These are phyloP conservation scores for Dolomedes plantarius DNA, from an alignment of 2,888 invertebrate genomes.

Conservation along the genomic window DNA sequence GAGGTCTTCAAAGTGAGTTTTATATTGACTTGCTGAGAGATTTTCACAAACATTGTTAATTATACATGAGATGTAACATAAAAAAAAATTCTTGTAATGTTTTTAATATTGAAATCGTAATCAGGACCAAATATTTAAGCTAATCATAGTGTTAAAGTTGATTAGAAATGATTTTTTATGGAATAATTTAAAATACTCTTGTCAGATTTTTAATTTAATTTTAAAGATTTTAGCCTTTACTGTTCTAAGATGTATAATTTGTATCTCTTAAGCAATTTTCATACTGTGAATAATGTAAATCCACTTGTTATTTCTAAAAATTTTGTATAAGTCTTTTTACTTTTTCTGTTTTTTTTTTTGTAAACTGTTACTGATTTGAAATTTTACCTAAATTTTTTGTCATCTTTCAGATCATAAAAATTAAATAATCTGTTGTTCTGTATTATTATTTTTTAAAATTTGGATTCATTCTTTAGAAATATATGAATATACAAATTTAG, in stretches of 20 bases:
- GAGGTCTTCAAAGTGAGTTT: conserved; percentile 13
- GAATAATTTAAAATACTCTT: neutral
- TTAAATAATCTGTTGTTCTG: too few species aligned
- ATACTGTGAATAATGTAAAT: conserved; percentile 10
- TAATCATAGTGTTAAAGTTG: neutral
- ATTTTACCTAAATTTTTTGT: too few species aligned
- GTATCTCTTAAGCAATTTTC: neutral
- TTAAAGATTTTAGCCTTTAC: conserved; percentile 11
- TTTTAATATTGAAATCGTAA: conserved; percentile 10
- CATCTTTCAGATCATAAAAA: too few species aligned
- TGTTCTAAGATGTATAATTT: neutral
- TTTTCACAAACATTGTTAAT: neutral
- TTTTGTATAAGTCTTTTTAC: neutral
- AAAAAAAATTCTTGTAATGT: neutral
- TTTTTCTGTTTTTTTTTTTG: neutral
- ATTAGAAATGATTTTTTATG: conserved; percentile 6
- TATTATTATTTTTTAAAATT: too few species aligned
- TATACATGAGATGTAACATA: neutral
- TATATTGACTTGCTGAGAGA: conserved; percentile 14
- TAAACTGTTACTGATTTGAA: neutral
- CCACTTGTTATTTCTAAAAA: neutral
- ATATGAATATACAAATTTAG: too few species aligned
- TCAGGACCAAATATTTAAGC: conserved; percentile 8
- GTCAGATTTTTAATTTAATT: neutral
- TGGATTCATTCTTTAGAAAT: too few species aligned